Conservation (phyloP, 1,140 invertebrate species). For the Lucilia cuprina region DNA sequence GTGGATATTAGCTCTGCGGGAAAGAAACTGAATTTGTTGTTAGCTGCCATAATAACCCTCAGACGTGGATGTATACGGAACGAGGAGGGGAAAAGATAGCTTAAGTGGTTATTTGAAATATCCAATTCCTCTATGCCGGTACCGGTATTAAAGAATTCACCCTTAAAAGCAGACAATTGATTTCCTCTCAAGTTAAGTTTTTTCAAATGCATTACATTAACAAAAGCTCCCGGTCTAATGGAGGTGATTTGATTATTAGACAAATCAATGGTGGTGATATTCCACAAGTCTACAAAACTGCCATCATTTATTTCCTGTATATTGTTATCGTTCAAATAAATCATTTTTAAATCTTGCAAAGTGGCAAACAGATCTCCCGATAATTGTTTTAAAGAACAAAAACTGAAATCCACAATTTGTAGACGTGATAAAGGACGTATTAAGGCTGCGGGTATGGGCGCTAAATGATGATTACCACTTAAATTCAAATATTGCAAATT, state of each 20-base stretch:
- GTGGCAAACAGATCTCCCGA: slow-evolving; percentile 75
- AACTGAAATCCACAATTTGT: slow-evolving; percentile 75
- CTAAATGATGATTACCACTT: slow-evolving; percentile 76
- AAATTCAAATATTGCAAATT: slow-evolving; percentile 78
- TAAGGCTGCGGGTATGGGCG: slow-evolving; percentile 66
- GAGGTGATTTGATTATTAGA: slow-evolving; percentile 79
- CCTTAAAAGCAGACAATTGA: slow-evolving; percentile 77
- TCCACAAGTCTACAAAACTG: slow-evolving; percentile 75
- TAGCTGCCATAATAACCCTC: slow-evolving; percentile 70
- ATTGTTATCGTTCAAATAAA: slow-evolving; percentile 73
- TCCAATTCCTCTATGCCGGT: slow-evolving; percentile 77
- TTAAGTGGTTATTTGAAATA: slow-evolving; percentile 78
- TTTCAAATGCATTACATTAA: slow-evolving; percentile 74
- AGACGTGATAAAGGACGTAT: slow-evolving; percentile 70
- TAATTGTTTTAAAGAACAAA: slow-evolving; percentile 74
- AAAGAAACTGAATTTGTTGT: slow-evolving; percentile 83
- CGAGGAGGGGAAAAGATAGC: slow-evolving; percentile 80
- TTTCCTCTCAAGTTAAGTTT: slow-evolving; percentile 74
- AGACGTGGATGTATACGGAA: slow-evolving; percentile 82
- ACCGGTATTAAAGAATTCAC: slow-evolving; percentile 77
- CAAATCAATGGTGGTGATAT: slow-evolving; percentile 75
- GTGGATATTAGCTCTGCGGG: slow-evolving; percentile 79
- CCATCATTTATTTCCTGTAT: slow-evolving; percentile 75
- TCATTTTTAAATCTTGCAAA: slow-evolving; percentile 69
- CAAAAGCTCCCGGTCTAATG: slow-evolving; percentile 74